Conservation (phyloP, 2,888 invertebrate genomes). For the Harmothoe impar region DNA sequence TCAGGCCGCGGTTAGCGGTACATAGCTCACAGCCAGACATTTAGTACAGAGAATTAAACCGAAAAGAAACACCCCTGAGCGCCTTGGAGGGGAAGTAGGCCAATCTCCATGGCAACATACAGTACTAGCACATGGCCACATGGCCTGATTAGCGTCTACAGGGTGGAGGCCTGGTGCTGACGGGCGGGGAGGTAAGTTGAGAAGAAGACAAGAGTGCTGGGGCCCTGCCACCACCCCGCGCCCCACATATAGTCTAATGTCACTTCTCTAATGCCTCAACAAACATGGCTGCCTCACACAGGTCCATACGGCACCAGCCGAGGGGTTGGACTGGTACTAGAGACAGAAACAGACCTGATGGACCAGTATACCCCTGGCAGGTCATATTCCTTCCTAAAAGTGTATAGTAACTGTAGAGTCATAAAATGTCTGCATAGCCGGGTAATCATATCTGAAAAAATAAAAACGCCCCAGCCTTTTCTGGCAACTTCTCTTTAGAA, state of each 20-base stretch:
- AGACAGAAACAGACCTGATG: too few relatives aligned
- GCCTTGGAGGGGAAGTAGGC: constrained; percentile 37
- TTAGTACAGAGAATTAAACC: constrained; percentile 19
- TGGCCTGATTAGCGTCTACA: constrained; percentile 20
- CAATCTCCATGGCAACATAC: constrained; percentile 38
- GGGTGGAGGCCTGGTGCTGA: constrained; percentile 28
- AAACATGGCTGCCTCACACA: not conserved
- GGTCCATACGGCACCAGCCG: not conserved
- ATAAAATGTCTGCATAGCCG: too few relatives aligned
- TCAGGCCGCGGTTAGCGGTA: not conserved
- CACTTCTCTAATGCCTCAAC: constrained; percentile 35
- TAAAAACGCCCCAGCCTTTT: too few relatives aligned
- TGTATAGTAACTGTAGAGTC: too few relatives aligned
- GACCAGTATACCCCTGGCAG: too few relatives aligned
- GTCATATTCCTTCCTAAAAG: too few relatives aligned
- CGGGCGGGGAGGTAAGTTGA: constrained; percentile 30
- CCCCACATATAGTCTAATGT: constrained; percentile 36
- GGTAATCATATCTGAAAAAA: too few relatives aligned
- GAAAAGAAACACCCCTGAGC: not conserved
- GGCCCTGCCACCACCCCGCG: not conserved
- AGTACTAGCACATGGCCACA: not conserved
- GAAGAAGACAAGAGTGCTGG: constrained; percentile 35
- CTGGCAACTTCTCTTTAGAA: too few relatives aligned
- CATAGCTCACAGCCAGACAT: constrained; percentile 26
- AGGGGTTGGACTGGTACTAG: too few relatives aligned